Base-by-base conservation (phyloP, 1,140 invertebrate genomes). In the Pomacea maculata region DNA sequence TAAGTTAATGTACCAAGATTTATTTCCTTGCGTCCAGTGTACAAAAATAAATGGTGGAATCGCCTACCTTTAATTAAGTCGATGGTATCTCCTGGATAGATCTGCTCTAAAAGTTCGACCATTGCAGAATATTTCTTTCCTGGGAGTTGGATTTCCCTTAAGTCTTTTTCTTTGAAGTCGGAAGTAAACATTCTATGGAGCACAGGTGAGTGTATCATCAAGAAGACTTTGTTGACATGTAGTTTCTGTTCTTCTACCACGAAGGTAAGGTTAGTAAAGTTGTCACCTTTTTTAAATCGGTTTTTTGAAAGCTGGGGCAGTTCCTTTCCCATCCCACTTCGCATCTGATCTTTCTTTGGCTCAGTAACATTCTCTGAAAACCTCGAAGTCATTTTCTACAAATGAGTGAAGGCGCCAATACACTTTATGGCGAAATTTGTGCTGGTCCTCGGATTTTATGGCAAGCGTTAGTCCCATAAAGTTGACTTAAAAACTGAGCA, bases 181-280 rank as follows among this genome's bases (percentile, higher is more conserved):
- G 73, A 75, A 4, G 52, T 75, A 57, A 75, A 75, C 52, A 75
- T 75, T 55, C 19, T 17, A 45, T 52, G 54, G 21, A 75, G 55
- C 45, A 75, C 73, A 21, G 73, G 45, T 25, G 73, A 75, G 8
- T 17, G 61, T 17, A 75, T n/a, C 17, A 55, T 19, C 7, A 75
- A 57, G 61, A 75, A 25, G 19, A 17, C 45, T 57, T 75, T 75
- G 54, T 12, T 29, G 73, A 75, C 25, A 75, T 21, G 19, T 6
- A 75, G 8, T 0, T 19, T 12, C 21, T 54, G 12, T 0, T 21
- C 52, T 54, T 55, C 73, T 8, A 75, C 73, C 19, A 75, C 7
- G 19, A 75, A 55, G 6, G 45, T 75, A 17, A 75, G 54, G 25
- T 75, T 57, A 55, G 52, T 3, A 6, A 75, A 12, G 17, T 5